These are phyloP conservation scores for Chaetops frenatus DNA, from an alignment of 2,113 vertebrate genomes.

Conservation along the genomic window DNA sequence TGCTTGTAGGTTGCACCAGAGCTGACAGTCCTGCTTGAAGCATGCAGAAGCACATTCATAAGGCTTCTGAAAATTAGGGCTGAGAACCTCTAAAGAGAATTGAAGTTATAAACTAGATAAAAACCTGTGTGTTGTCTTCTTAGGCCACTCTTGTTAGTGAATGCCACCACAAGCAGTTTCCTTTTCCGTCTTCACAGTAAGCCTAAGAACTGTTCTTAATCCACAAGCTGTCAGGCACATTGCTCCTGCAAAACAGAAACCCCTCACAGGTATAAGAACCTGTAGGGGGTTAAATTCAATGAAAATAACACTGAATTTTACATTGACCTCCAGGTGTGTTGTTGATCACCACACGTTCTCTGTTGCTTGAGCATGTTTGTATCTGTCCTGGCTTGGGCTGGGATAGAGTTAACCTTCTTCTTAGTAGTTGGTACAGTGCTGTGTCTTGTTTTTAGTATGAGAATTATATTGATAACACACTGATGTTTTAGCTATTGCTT, in stretches of 20 bases:
- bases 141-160: neutral
- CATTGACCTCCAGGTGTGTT: neutral
- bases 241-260: neutral
- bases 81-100: neutral
- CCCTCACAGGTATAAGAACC: neutral
- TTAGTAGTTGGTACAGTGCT: neutral
- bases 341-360: neutral
- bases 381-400: neutral
- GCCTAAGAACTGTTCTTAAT: neutral
- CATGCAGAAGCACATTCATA: neutral
- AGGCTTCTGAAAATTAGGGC: neutral
- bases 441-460: neutral
- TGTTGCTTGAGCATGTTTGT: neutral
- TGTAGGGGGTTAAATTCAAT: neutral
- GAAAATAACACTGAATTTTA: neutral
- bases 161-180: neutral
- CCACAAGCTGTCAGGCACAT: neutral
- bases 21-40: neutral
- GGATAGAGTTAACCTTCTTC: neutral
- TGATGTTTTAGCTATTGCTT: neutral
- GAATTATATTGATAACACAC: neutral
- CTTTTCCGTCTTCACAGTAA: neutral
- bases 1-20: neutral
- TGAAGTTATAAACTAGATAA: neutral
- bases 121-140: neutral